A percentile compares a stretch with the other conserved stretches of the same genome.
Conservation (phyloP, 2,113 vertebrate species). For the Platichthys stellatus region DNA sequence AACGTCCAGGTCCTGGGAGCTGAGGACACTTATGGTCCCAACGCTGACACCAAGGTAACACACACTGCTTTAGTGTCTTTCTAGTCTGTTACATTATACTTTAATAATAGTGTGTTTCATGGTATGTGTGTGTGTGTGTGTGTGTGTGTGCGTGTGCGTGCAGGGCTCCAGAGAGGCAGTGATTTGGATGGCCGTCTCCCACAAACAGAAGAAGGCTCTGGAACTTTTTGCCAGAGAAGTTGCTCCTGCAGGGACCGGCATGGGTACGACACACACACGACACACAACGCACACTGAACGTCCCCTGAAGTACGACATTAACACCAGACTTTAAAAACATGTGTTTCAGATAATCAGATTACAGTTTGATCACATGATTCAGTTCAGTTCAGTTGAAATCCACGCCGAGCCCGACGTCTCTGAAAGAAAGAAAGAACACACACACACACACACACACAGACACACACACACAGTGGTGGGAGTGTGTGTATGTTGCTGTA, state of each 20-base stretch:
- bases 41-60: conserved; percentile 77
- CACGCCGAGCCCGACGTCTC: no score
- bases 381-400: no score
- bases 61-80: neutral
- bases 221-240: conserved; percentile 89
- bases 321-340: no score
- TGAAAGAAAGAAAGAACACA: neutral
- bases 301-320: no score
- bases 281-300: no score
- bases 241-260: conserved; percentile 87
- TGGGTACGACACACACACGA: conserved; percentile 77
- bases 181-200: conserved; percentile 87
- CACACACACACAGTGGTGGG: neutral
- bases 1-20: conserved; percentile 88
- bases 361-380: no score
- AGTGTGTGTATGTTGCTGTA: neutral
- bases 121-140: neutral
- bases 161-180: conserved; percentile 85
- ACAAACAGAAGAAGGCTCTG: conserved; percentile 86
- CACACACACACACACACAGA: conserved; percentile 15
- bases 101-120: neutral
- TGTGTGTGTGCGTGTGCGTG: neutral
- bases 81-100: no score
- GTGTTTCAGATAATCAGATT: no score
- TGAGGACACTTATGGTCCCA: conserved; percentile 87